Base-by-base conservation (phyloP, 2,888 invertebrate species). In the Acholoe squamosa region DNA sequence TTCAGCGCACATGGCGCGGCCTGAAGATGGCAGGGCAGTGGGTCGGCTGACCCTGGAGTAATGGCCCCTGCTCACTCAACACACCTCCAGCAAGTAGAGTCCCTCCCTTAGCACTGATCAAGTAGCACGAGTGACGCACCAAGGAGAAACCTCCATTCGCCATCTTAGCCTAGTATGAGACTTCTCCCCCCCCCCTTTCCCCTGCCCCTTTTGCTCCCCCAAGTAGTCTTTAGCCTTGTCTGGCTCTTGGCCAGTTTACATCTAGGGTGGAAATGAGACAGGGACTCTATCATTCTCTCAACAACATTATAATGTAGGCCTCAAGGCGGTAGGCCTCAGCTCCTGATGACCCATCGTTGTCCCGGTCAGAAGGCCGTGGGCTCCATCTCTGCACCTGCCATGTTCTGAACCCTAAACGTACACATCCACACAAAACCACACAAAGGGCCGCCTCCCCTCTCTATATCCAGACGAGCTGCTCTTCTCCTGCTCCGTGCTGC, bases 21-120 rank as follows among this genome's bases (percentile, higher is more conserved):
- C 61, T n/a, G 61, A 19, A 61, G 61, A 61, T 19, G 61, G 61
- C 22, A 14, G 61, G 61, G n/a, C 19, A 61, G 61, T n/a, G 61
- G 61, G 61, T 3, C 61, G n/a, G 61, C 61, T 61, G 61, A 71
- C 71, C 71, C 71, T 71, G 71, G 71, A 71, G 71, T 71, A 1
- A 71, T 71, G 31, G 5, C 71, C 71, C 71, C 16, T 71, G 19
- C 61, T 43, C 43, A 0, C 28, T 28, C 71, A 71, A 28, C 22
- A 61, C 61, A 61, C 22, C 61, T 61, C 61, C 61, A 61, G 61
- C 22, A 61, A 7, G 12, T 3, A 61, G 43, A 3, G 43, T 43
- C 43, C 43, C 14, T 61, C 61, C 61, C n/a, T 19, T 61, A 61
- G 61, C 61, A 19, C 7, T 0, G 61, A 61, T 61, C 61, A n/a